These are phyloP conservation scores for Drosophila yakuba DNA, from an alignment of 1,140 invertebrate genomes.

Conservation along the genomic window DNA sequence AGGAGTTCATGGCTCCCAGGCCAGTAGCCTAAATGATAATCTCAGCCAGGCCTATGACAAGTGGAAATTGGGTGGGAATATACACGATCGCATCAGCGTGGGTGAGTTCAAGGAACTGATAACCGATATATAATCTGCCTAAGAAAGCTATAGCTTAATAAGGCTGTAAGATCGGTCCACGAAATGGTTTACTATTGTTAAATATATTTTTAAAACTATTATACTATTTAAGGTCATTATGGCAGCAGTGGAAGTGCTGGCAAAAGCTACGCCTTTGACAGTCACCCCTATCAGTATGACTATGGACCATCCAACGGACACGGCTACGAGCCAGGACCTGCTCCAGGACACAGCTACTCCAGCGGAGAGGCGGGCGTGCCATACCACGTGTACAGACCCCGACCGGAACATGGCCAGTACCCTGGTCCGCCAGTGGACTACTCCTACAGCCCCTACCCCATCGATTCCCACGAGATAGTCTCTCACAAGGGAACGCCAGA, in stretches of 20 bases:
- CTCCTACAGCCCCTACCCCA: conserved; percentile 43
- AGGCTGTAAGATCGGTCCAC: too few relatives aligned
- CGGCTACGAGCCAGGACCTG: conserved; percentile 55
- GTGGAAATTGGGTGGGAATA: conserved; percentile 48
- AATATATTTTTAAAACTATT: not conserved
- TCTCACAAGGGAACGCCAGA: conserved; percentile 68
- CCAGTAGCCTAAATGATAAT: conserved; percentile 44
- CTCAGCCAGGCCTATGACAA: conserved; percentile 72
- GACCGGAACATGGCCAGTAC: conserved; percentile 57
- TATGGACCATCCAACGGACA: conserved; percentile 42
- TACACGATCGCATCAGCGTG: conserved; percentile 73
- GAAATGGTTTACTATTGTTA: not conserved
- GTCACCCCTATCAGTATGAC: conserved; percentile 54
- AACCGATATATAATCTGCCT: not conserved
- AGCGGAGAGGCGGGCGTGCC: conserved; percentile 64
- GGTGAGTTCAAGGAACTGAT: conserved; percentile 48
- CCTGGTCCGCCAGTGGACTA: conserved; percentile 64
- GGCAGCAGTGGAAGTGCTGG: conserved; percentile 25
- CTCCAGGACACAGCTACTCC: conserved; percentile 27
- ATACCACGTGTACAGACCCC: conserved; percentile 67
- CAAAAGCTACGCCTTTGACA: conserved; percentile 54
- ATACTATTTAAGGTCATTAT: conserved; percentile 46
- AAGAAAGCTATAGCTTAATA: not conserved
- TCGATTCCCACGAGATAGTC: conserved; percentile 66
- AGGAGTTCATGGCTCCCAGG: conserved; percentile 14